Evolutionary conservation across 2,113 vertebrate genomes (phyloP).

Genomic region (Ciconia boyciana): DNA sequence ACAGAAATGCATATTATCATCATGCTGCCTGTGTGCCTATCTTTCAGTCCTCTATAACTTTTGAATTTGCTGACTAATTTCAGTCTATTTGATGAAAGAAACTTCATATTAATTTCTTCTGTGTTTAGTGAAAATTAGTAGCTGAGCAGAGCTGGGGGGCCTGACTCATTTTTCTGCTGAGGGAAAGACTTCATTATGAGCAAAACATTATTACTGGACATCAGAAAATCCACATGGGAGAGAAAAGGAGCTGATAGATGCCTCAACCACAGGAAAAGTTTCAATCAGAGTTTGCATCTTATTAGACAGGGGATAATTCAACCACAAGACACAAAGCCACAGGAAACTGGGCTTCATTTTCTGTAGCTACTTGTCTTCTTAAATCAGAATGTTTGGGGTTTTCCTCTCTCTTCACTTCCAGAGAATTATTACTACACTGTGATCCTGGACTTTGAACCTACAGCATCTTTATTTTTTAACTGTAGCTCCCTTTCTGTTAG

Average conservation of each 20-base stretch:
- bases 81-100: background rate
- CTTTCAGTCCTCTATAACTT: background rate
- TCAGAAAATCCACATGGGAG: background rate
- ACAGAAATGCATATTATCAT: background rate
- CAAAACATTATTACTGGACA: background rate
- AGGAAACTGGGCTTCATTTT: slow-evolving; percentile 20
- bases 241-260: background rate
- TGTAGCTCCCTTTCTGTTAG: background rate
- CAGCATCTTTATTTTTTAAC: background rate
- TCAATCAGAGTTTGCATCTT: background rate
- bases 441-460: background rate
- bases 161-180: background rate
- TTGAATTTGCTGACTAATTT: background rate
- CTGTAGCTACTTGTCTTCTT: slow-evolving; percentile 18
- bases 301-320: background rate
- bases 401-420: slow-evolving; percentile 7
- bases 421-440: background rate
- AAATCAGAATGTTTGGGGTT: slow-evolving; percentile 17
- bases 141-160: background rate
- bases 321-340: slow-evolving; percentile 3
- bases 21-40: background rate
- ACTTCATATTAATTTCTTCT: background rate
- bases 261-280: background rate
- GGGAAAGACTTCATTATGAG: background rate
- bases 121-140: background rate